A percentile compares a stretch with the other conserved stretches of the same genome.
Conservation (phyloP, 2,797 vertebrate species). For the Phoxinus dragarum region DNA sequence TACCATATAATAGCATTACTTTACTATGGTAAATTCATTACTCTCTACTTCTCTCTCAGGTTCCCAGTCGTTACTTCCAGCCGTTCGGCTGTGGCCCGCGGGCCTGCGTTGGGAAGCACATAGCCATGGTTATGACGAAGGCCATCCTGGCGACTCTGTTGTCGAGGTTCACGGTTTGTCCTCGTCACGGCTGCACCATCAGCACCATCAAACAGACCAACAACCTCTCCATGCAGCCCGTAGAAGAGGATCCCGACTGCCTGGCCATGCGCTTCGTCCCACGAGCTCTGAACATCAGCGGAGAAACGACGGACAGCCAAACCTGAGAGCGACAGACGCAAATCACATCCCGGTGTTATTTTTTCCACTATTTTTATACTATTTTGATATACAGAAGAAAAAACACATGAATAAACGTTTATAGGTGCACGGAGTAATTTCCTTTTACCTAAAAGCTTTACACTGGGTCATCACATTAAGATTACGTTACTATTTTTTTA, state of each 20-base stretch:
- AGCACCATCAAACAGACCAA: conserved; percentile 86
- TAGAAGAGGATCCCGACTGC: conserved; percentile 77
- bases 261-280: conserved; percentile 89
- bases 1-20: background rate
- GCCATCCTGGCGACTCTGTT: conserved; percentile 88
- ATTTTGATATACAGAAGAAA: background rate
- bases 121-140: conserved; percentile 98
- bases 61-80: conserved; percentile 92
- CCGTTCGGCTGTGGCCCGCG: conserved; percentile 94
- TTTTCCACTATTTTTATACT: too few relatives aligned
- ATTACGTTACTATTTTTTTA: background rate
- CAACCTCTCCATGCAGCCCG: conserved; percentile 88
- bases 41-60: conserved; percentile 73
- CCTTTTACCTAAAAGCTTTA: background rate
- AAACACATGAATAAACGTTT: background rate
- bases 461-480: background rate
- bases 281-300: conserved; percentile 59
- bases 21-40: background rate
- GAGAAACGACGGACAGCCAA: background rate
- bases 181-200: conserved; percentile 78
- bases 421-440: background rate
- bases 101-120: conserved; percentile 93
- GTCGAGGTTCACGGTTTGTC: conserved; percentile 84
- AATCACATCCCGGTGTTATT: background rate
- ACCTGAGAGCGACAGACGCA: background rate